Percentiles rank a stretch among this genome's conserved stretches.
Conservation (phyloP, 2,797 vertebrate genomes). For the Buceros bicornis region DNA sequence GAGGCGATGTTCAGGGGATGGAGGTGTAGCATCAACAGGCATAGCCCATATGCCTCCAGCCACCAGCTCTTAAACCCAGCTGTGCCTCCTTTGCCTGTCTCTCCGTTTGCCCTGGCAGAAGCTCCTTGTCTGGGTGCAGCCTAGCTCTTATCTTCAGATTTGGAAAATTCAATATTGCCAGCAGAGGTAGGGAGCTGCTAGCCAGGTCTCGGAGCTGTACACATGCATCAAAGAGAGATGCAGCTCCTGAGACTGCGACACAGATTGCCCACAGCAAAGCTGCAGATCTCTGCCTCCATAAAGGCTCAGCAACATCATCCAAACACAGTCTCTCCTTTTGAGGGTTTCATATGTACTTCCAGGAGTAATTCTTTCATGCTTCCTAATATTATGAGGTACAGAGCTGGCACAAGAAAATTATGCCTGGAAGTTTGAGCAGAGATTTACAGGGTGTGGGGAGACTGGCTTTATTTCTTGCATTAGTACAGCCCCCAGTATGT, state of each 20-base stretch:
- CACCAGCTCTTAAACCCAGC: not conserved
- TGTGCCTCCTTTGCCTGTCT: not conserved
- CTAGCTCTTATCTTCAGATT: not conserved
- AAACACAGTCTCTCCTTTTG: not conserved
- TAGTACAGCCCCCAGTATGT: not conserved
- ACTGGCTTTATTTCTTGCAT: not conserved
- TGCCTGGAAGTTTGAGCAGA: not conserved
- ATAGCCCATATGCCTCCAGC: not conserved
- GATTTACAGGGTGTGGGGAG: not conserved
- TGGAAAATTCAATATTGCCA: not conserved
- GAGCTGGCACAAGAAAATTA: not conserved
- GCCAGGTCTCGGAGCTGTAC: not conserved
- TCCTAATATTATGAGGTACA: not conserved
- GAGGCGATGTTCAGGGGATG: not conserved
- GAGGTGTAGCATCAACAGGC: not conserved
- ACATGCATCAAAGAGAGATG: fast-evolving
- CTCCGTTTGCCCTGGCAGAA: not conserved
- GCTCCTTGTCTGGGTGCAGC: not conserved
- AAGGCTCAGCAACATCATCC: not conserved
- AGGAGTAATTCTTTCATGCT: not conserved
- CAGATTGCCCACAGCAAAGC: not conserved
- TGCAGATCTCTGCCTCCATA: not conserved
- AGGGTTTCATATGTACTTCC: not conserved
- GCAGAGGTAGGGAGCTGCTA: fast-evolving
- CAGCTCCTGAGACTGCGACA: not conserved